Percentiles rank a stretch among this genome's conserved stretches.
Evolutionary conservation across 1,140 invertebrate genomes (phyloP).

Genomic region (Meloidogyne chitwoodi): DNA sequence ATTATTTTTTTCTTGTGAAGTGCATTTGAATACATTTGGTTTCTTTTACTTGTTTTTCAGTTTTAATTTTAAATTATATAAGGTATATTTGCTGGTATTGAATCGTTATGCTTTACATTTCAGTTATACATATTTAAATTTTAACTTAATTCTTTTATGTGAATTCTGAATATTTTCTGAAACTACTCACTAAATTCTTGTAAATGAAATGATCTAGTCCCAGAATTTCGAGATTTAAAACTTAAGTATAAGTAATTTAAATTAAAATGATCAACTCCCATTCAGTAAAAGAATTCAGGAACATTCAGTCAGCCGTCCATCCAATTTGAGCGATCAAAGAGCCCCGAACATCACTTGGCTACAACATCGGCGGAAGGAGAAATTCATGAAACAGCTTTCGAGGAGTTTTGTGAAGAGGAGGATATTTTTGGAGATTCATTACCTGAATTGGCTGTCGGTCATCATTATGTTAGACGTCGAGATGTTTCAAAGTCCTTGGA

Average conservation of each 20-base stretch:
- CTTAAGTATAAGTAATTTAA: too few species aligned
- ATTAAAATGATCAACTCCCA: neutral
- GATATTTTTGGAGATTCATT: slow-evolving; percentile 41
- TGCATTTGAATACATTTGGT: neutral
- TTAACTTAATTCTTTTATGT: too few species aligned
- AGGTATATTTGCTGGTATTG: too few species aligned
- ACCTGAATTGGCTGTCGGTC: slow-evolving; percentile 18
- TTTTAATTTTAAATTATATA: neutral
- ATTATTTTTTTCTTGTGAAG: neutral
- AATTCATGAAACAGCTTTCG: slow-evolving; percentile 4
- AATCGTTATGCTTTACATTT: too few species aligned
- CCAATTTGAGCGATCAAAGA: slow-evolving; percentile 18
- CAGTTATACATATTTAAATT: too few species aligned
- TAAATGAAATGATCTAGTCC: too few species aligned
- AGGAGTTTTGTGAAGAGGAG: slow-evolving; percentile 37
- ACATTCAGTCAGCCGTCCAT: slow-evolving; percentile 46
- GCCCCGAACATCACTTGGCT: neutral
- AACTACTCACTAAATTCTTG: too few species aligned
- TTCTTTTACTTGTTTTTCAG: neutral
- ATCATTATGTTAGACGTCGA: neutral
- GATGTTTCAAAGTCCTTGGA: slow-evolving; percentile 28
- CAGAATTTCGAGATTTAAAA: neutral
- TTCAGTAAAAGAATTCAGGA: slow-evolving; percentile 29
- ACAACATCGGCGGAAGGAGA: neutral
- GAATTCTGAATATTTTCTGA: too few species aligned